These are phyloP conservation scores for Camponotus floridanus DNA, from an alignment of 1,140 invertebrate genomes.

Conservation along the genomic window DNA sequence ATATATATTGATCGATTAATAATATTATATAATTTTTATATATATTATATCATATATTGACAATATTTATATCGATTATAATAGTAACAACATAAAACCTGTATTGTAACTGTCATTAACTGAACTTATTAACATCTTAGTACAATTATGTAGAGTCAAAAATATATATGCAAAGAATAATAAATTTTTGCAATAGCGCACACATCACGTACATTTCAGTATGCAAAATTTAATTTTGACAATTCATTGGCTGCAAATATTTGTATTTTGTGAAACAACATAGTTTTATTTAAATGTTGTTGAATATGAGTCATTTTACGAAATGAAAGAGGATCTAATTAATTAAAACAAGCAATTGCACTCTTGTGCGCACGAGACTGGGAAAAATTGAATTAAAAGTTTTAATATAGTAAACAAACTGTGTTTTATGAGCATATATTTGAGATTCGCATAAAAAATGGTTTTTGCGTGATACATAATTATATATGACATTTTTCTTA, in stretches of 20 bases:
- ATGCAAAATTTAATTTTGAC: constrained; percentile 5
- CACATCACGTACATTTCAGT: neutral
- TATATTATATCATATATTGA: neutral
- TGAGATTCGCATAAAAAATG: neutral
- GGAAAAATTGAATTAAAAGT: constrained; percentile 40
- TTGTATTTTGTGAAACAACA: neutral
- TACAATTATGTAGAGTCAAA: neutral
- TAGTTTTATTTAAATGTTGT: constrained; percentile 28
- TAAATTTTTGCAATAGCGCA: neutral
- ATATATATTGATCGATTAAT: neutral
- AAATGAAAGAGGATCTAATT: constrained; percentile 39
- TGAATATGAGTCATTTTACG: neutral
- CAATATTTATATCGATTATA: neutral
- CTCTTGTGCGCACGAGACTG: neutral
- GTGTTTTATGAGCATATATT: neutral
- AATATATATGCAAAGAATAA: neutral
- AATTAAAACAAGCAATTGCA: constrained; percentile 50
- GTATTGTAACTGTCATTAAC: neutral
- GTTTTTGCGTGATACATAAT: neutral
- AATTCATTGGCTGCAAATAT: constrained; percentile 24
- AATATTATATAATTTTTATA: neutral
- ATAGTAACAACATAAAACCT: neutral
- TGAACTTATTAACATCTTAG: neutral
- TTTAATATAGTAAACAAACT: constrained; percentile 28
- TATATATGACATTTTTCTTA: neutral